These are phyloP conservation scores for Sthenelais limicola DNA, from an alignment of 2,888 invertebrate genomes.

Conservation along the genomic window DNA sequence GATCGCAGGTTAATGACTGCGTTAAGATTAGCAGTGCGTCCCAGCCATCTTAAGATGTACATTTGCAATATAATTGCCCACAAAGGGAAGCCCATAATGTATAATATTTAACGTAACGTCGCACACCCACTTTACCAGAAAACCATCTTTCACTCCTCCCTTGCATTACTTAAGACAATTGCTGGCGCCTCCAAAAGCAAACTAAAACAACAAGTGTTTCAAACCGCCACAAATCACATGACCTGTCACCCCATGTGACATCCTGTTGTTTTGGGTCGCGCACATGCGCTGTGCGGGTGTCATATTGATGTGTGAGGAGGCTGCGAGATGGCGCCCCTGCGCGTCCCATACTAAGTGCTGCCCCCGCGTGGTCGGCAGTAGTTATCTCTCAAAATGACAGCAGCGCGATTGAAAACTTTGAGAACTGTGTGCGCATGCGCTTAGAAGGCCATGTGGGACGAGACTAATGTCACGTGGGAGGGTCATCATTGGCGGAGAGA, in stretches of 20 bases:
- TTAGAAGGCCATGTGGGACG: too few relatives aligned
- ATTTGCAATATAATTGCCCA: too few relatives aligned
- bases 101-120: too few relatives aligned
- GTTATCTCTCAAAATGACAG: background rate
- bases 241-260: background rate
- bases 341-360: background rate
- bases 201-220: constrained; percentile 33
- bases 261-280: background rate
- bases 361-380: background rate
- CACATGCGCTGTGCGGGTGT: background rate
- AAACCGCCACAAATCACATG: constrained; percentile 24
- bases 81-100: too few relatives aligned
- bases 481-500: too few relatives aligned
- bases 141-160: background rate
- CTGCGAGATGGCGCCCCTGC: background rate
- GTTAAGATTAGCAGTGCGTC: too few relatives aligned
- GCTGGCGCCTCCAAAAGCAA: constrained; percentile 24
- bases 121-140: background rate
- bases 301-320: background rate
- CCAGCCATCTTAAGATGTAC: too few relatives aligned
- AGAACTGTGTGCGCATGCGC: too few relatives aligned
- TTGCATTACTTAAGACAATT: constrained; percentile 26
- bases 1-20: too few relatives aligned
- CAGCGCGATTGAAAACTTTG: too few relatives aligned
- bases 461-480: too few relatives aligned